Evolutionary conservation across 2,797 vertebrate species (phyloP).

Genomic region (Typhlichthys subterraneus): DNA sequence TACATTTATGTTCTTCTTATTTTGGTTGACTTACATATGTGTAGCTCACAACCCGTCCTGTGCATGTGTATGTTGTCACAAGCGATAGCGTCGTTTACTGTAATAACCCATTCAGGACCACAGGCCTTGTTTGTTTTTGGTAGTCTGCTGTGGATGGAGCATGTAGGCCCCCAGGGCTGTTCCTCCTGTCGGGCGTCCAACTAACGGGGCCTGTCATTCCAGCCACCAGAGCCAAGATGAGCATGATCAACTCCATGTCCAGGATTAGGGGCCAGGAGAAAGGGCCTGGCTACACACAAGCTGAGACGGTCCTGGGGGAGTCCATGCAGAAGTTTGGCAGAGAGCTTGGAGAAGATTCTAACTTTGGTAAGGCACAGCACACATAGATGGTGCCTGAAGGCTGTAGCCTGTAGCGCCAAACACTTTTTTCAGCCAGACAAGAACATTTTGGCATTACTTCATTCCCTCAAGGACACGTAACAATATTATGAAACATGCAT

Average conservation of each 20-base stretch:
- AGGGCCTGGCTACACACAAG: slow-evolving; percentile 94
- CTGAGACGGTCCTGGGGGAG: slow-evolving; percentile 89
- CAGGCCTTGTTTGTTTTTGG: background rate
- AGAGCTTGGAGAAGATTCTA: slow-evolving; percentile 94
- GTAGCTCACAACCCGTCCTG: no score
- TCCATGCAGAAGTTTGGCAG: slow-evolving; percentile 94
- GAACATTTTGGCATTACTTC: slow-evolving; percentile 24
- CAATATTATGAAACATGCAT: slow-evolving; percentile 36
- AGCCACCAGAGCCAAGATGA: slow-evolving; percentile 98
- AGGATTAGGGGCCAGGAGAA: slow-evolving; percentile 97
- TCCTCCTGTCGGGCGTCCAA: background rate
- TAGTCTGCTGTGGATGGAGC: background rate
- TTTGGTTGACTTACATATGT: no score
- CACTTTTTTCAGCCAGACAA: slow-evolving; percentile 5
- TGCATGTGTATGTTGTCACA: no score
- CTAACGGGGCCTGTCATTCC: slow-evolving; percentile 22
- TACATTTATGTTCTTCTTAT: no score
- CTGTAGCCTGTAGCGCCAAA: background rate
- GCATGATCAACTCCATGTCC: slow-evolving; percentile 99
- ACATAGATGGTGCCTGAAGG: background rate
- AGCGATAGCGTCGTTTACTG: background rate
- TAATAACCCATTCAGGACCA: no score
- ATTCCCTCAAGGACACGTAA: slow-evolving; percentile 18
- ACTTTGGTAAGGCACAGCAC: slow-evolving; percentile 86
- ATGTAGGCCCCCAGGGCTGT: background rate